Base-by-base conservation (phyloP, 2,888 invertebrate species). In the Clunio marinus region DNA sequence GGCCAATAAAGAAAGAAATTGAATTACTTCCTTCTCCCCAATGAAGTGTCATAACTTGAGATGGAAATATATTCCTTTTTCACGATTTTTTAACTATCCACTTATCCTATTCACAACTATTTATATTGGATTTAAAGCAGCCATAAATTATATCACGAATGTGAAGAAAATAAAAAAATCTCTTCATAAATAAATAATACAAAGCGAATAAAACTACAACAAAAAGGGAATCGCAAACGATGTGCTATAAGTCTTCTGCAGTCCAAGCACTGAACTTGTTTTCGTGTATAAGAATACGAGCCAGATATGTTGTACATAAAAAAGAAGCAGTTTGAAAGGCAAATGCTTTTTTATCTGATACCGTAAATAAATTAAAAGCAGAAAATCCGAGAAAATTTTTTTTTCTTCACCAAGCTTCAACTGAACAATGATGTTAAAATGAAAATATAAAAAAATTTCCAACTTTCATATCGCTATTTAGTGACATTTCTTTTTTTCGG, bases 351-450 rank as follows among this genome's bases (percentile, higher is more conserved):
- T 59, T 28, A 59, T 59, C 59, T 59, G 59, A 59, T 59, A 17
- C 59, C 20, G 59, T 59, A 35, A 59, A 59, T 59, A 59, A 28
- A 59, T 59, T 59, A 59, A 59, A 35, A n/a, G n/a, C n/a, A n/a
- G n/a, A n/a, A n/a, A 24, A 32, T 15, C 35, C 59, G 59, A 59
- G 57, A 27, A 17, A 25, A 58, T 58, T 35, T 25, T 57, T 57
- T 57, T 25, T 5, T 27, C 27, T 25, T 4, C 2, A 20, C 22
- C 57, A 4, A 32, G 10, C 32, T 7, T 32, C 32, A 4, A 32
- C 17, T 10, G 25, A 59, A 59, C 59, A 59, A 35, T 59, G 59
- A 59, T 28, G 59, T 28, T 59, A 15, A 59, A 35, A n/a, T 1
- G n/a, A n/a, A n/a, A n/a, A n/a, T n/a, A n/a, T 13, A 57, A 58